Evolutionary conservation across 1,140 invertebrate species (phyloP).

Genomic region (Saccostrea echinata): DNA sequence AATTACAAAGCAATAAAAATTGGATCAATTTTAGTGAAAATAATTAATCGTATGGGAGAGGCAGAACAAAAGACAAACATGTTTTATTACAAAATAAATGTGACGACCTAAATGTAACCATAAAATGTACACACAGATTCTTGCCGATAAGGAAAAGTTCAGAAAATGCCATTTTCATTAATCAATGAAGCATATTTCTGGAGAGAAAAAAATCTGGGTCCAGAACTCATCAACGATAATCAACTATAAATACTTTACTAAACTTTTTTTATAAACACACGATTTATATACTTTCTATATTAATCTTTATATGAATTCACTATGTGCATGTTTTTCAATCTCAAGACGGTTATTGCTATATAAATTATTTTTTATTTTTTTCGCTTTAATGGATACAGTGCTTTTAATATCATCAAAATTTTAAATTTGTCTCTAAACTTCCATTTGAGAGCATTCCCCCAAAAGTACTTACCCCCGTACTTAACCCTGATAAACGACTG

Average conservation of each 20-base stretch:
- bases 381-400: too few species aligned
- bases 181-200: background rate
- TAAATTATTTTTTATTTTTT: too few species aligned
- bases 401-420: too few species aligned
- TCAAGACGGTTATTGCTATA: too few species aligned
- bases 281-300: too few species aligned
- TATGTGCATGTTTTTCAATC: too few species aligned
- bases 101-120: background rate
- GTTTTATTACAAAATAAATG: background rate
- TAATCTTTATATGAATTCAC: too few species aligned
- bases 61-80: background rate
- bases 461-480: conserved; percentile 7
- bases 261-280: too few species aligned
- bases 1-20: background rate
- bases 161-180: background rate
- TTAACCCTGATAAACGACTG: conserved; percentile 37
- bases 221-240: too few species aligned
- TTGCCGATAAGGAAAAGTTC: background rate
- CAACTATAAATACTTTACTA: too few species aligned
- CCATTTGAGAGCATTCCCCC: background rate
- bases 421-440: too few species aligned
- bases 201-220: too few species aligned
- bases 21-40: background rate
- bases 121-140: background rate
- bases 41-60: background rate